These are phyloP conservation scores for Labroides dimidiatus DNA, from an alignment of 2,797 vertebrate genomes.

Conservation along the genomic window DNA sequence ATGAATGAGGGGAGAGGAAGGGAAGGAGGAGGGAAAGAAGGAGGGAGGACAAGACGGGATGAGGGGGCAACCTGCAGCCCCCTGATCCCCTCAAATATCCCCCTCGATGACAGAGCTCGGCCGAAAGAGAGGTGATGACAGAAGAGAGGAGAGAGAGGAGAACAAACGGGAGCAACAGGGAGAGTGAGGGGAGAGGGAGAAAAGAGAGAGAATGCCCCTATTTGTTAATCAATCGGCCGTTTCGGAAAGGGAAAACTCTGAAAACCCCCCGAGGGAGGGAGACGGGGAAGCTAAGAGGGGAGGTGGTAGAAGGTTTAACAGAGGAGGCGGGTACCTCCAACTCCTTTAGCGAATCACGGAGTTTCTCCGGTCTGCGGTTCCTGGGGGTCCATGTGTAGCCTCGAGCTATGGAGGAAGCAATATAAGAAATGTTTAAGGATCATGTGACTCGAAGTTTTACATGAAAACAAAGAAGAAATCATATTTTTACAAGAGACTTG, in stretches of 20 bases:
- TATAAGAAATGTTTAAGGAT: slow-evolving; percentile 51
- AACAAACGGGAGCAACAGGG: slow-evolving; percentile 72
- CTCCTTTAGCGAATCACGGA: slow-evolving; percentile 92
- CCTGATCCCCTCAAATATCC: slow-evolving; percentile 93
- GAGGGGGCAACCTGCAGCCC: slow-evolving; percentile 79
- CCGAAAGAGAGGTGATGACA: slow-evolving; percentile 87
- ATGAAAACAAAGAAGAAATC: slow-evolving; percentile 12
- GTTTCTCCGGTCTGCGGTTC: slow-evolving; percentile 92
- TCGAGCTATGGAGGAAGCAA: slow-evolving; percentile 82
- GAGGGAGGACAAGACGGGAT: slow-evolving; percentile 58
- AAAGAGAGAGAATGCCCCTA: slow-evolving; percentile 85
- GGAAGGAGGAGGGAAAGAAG: slow-evolving; percentile 53
- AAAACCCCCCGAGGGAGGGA: slow-evolving; percentile 76
- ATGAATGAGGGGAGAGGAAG: slow-evolving; percentile 65
- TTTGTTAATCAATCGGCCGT: slow-evolving; percentile 89
- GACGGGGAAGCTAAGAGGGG: slow-evolving; percentile 37
- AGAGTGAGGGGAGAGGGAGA: slow-evolving; percentile 80
- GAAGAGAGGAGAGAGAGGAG: slow-evolving; percentile 68
- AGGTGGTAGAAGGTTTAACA: slow-evolving; percentile 32
- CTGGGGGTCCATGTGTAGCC: slow-evolving; percentile 92
- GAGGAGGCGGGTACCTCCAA: slow-evolving; percentile 90
- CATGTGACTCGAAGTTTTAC: slow-evolving; percentile 60
- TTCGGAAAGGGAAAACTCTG: slow-evolving; percentile 85
- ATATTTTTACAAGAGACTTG: slow-evolving; percentile 9
- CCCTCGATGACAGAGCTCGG: slow-evolving; percentile 89